Base-by-base conservation (phyloP, 2,888 invertebrate genomes). In the Hyposoter didymator region DNA sequence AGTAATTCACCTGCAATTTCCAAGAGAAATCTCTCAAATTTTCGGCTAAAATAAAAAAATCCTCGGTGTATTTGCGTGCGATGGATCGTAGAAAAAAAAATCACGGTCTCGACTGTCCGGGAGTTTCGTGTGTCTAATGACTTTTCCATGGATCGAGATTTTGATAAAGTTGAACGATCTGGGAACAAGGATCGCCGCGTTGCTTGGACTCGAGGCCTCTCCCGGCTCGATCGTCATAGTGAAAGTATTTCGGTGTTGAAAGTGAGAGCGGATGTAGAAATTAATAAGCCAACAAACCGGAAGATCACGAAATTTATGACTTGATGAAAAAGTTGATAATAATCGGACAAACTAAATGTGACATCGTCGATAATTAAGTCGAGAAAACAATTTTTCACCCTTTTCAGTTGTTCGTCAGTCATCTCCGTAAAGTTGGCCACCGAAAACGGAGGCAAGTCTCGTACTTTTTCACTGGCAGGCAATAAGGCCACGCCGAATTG, bases 211-310 rank as follows among this genome's bases (percentile, higher is more conserved):
- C 55, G 55, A 43, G 35, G n/a, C n/a, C 49, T 70, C 69, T 47
- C 62, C 12, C 19, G 52, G 64, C 32, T 45, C 66, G 64, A 78
- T 35, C 66, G 22, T 28, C 78, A 52, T 74, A 88, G 91, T 91
- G 92, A 91, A 91, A 91, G 91, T 92, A 90, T 91, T 91, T 91
- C 89, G 90, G 89, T 87, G 89, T 88, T 89, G 87, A 92, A 92
- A 92, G 92, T 92, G 91, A 90, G 90, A 91, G 91, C 87, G 73
- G 84, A 84, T 76, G 19, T 22, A 22, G 67, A 35, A 22, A 35
- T 67, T 35, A 39, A 59, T 52, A 67, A 66, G 55, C 7, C 35
- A 7, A 22, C 52, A 66, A 49, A 66, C 52, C 76, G 76, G 64
- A 76, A 78, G 52, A 72, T 72, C 72, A 52, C 72, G 10, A 19